phyloP scores from a whole-genome alignment of 1,140 invertebrate species.

The Calliphora vicina region DNA sequence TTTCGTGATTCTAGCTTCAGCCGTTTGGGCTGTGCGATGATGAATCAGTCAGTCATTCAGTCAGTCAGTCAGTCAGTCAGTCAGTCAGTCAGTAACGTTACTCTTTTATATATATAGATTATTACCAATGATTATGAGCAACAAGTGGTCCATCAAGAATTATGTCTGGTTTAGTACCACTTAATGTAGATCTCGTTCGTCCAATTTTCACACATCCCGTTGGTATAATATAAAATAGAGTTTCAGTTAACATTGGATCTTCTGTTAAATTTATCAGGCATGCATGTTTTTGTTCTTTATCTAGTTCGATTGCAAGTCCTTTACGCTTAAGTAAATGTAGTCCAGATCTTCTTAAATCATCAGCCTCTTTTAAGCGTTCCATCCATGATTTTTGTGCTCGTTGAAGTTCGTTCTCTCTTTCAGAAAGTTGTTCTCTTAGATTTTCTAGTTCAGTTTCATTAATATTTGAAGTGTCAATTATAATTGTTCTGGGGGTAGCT shows the following conservation, averaged over 20 bases:
- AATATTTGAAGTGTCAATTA: slow-evolving; percentile 59
- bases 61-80: no score
- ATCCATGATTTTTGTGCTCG: slow-evolving; percentile 69
- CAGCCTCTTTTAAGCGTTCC: slow-evolving; percentile 68
- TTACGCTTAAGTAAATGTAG: slow-evolving; percentile 66
- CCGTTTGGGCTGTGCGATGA: no score
- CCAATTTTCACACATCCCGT: slow-evolving; percentile 65
- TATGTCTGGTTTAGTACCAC: slow-evolving; percentile 66
- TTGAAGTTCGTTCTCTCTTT: slow-evolving; percentile 69
- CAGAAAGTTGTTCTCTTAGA: slow-evolving; percentile 67
- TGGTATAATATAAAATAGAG: slow-evolving; percentile 72
- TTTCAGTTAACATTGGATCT: slow-evolving; percentile 76
- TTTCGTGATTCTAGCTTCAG: no score
- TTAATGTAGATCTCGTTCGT: slow-evolving; percentile 47
- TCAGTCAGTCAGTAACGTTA: no score
- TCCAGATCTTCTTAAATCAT: slow-evolving; percentile 68
- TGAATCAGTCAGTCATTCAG: no score
- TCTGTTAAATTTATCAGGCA: slow-evolving; percentile 74
- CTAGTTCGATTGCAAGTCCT: slow-evolving; percentile 66
- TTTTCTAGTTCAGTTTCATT: slow-evolving; percentile 64
- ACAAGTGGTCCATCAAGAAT: slow-evolving; percentile 72
- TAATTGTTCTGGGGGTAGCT: slow-evolving; percentile 54
- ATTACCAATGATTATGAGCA: slow-evolving; percentile 73
- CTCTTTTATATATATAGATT: slow-evolving; percentile 41
- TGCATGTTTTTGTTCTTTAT: slow-evolving; percentile 63